Conservation (phyloP, 1,140 invertebrate species). For the Nebria ingens region DNA sequence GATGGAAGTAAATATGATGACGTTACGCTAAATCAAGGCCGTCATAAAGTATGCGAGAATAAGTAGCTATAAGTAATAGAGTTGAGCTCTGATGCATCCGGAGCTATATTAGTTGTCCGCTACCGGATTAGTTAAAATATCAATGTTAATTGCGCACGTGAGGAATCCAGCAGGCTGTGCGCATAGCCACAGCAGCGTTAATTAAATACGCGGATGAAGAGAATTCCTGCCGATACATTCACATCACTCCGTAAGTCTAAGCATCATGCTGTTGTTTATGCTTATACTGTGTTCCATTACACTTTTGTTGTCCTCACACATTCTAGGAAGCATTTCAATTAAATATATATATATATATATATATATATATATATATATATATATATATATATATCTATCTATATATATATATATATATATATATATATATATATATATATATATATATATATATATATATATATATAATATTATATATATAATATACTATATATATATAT, state of each 20-base stretch:
- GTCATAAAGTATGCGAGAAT: background rate
- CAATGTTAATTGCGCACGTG: background rate
- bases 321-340: no score
- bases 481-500: background rate
- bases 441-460: background rate
- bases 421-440: background rate
- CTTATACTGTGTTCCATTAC: no score
- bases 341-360: no score
- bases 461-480: background rate
- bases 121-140: no score
- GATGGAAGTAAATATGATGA: background rate
- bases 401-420: background rate
- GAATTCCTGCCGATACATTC: background rate
- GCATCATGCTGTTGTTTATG: no score
- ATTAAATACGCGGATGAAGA: background rate
- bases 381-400: background rate
- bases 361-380: no score
- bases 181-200: no score
- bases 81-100: background rate
- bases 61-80: background rate
- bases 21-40: no score
- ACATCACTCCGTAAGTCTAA: no score
- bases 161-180: background rate
- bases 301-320: no score
- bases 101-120: background rate